phyloP scores from a whole-genome alignment of 2,797 vertebrate genomes.

The Sebastes cheni region DNA sequence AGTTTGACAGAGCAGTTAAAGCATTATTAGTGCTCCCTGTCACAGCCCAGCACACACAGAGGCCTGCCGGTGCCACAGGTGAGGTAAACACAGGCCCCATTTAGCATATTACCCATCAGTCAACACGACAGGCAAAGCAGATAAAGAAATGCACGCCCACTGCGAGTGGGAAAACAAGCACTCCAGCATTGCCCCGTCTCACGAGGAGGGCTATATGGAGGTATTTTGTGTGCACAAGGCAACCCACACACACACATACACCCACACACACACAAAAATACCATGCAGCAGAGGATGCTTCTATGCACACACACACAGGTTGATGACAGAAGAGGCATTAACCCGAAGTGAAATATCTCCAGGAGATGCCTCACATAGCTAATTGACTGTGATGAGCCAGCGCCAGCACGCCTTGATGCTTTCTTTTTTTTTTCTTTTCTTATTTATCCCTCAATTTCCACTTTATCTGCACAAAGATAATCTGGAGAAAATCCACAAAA shows the following conservation, averaged over 20 bases:
- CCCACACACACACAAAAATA: constrained; percentile 22
- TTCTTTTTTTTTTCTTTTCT: background rate
- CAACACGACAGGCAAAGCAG: constrained; percentile 71
- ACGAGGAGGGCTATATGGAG: constrained; percentile 47
- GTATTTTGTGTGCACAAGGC: constrained; percentile 55
- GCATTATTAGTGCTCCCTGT: constrained; percentile 69
- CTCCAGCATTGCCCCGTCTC: constrained; percentile 37
- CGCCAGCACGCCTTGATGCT: constrained; percentile 46
- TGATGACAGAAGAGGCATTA: constrained; percentile 59
- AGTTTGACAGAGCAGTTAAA: constrained; percentile 75
- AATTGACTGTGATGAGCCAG: constrained; percentile 71
- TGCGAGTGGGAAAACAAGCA: constrained; percentile 62
- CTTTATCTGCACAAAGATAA: constrained; percentile 57
- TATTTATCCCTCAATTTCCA: constrained; percentile 59
- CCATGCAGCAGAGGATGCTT: constrained; percentile 9
- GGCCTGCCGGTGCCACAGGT: constrained; percentile 65
- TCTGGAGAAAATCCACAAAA: constrained; percentile 56
- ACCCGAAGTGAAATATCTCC: constrained; percentile 49
- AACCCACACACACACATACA: constrained; percentile 9
- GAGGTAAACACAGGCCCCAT: constrained; percentile 75
- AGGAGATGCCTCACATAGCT: constrained; percentile 59
- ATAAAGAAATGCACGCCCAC: constrained; percentile 74
- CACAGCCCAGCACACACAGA: constrained; percentile 63
- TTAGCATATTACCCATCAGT: constrained; percentile 80
- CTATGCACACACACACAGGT: constrained; percentile 32